Percentiles rank a stretch among this genome's conserved stretches.
These are phyloP conservation scores for Phorcus lineatus DNA, from an alignment of 2,888 invertebrate species.

Conservation along the genomic window DNA sequence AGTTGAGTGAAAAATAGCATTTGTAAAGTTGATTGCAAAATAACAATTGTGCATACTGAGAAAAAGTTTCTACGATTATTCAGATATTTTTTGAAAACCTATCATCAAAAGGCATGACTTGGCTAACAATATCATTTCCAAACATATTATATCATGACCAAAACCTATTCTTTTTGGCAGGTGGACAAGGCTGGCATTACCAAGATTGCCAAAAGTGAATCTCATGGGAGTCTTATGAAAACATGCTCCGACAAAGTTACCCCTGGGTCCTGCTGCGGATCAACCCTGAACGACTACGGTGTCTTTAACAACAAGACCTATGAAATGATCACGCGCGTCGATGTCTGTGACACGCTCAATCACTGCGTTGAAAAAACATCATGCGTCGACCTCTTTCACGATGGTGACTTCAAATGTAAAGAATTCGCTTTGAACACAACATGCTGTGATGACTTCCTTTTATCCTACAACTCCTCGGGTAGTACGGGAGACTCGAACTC, in stretches of 20 bases:
- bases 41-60: too few relatives aligned
- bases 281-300: background rate
- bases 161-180: slow-evolving; percentile 38
- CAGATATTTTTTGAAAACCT: too few relatives aligned
- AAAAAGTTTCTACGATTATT: too few relatives aligned
- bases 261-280: background rate
- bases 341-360: background rate
- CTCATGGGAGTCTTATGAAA: slow-evolving; percentile 42
- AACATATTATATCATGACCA: too few relatives aligned
- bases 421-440: background rate
- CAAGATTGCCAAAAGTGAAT: slow-evolving; percentile 49
- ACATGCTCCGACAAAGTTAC: slow-evolving; percentile 43
- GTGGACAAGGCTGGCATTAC: slow-evolving; percentile 60
- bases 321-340: background rate
- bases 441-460: background rate
- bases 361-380: background rate
- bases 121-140: too few relatives aligned
- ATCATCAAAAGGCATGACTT: too few relatives aligned
- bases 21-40: too few relatives aligned
- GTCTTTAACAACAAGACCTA: background rate
- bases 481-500: background rate
- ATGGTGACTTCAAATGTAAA: background rate
- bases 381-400: background rate
- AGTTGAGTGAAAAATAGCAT: too few relatives aligned
- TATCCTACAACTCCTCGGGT: too few relatives aligned